phyloP scores from a whole-genome alignment of 2,888 invertebrate species.

The Exocentrus adspersus region DNA sequence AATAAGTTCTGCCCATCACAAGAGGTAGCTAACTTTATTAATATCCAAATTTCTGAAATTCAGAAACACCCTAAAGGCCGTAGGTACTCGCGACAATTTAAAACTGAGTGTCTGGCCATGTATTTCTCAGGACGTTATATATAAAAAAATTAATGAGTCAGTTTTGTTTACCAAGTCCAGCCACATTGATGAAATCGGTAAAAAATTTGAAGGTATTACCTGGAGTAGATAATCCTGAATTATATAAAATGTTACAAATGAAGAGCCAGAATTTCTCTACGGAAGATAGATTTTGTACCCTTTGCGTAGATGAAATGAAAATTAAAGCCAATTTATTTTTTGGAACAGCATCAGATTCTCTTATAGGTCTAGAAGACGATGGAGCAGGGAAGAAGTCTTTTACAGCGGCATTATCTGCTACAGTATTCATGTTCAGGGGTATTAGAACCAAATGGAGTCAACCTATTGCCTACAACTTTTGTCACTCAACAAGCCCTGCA shows the following conservation, averaged over 20 bases:
- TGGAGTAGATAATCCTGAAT: slow-evolving; percentile 17
- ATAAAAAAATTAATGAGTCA: slow-evolving; percentile 19
- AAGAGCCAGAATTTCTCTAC: slow-evolving; percentile 10
- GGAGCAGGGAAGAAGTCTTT: slow-evolving; percentile 7
- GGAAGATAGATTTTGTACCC: slow-evolving; percentile 10
- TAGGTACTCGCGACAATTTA: slow-evolving; percentile 8
- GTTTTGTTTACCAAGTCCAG: neutral
- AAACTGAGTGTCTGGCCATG: slow-evolving; percentile 23
- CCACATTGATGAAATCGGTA: neutral
- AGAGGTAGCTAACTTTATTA: slow-evolving; percentile 8
- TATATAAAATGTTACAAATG: slow-evolving; percentile 23
- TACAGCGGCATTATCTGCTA: neutral
- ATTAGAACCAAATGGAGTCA: neutral
- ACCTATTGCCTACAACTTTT: neutral
- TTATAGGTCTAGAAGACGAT: slow-evolving; percentile 27
- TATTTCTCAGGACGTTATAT: slow-evolving; percentile 23
- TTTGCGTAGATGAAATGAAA: slow-evolving; percentile 28
- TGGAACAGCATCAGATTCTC: slow-evolving; percentile 2
- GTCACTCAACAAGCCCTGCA: neutral
- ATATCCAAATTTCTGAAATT: neutral
- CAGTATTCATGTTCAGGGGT: slow-evolving; percentile 1
- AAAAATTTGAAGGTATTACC: slow-evolving; percentile 12
- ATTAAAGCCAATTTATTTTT: slow-evolving; percentile 31
- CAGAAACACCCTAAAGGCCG: slow-evolving; percentile 1
- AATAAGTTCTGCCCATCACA: neutral